Evolutionary conservation across 2,888 invertebrate genomes (phyloP), one percentile per base, ranked within the genome.

Genomic region (Lamellibrachia columna): DNA sequence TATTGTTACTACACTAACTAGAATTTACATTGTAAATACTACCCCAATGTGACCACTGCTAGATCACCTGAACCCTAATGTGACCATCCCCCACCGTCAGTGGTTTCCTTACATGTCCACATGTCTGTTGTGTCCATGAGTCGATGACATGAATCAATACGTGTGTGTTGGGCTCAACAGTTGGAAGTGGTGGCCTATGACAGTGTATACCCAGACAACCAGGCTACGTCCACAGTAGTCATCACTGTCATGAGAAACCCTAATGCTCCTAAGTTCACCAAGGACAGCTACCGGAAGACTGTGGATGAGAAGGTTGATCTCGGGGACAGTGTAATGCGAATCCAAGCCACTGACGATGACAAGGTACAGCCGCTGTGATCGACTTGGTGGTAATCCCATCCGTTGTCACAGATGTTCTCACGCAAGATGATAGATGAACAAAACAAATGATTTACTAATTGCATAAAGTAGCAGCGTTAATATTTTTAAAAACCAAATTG

Each of bases 281-380:
- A 98, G 0, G 93, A 94, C 8, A 98, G 98, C 95, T 98, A 98
- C 96, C 98, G 98, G 97, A 98, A 98, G 0, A 98, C 98, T 93
- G 98, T 99, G 2, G 98, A 98, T 1, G 99, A 99, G 97, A 99
- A 93, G 53, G 92, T 90, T 52, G 90, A 92, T 0, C 93, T 95
- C 3, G 95, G 95, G 7, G 93, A 93, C 22, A 91, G 93, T 11
- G 94, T 96, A 52, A 91, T 95, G 53, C 93, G 95, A 75, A 93
- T 95, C 3, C 94, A 94, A 55, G 95, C 96, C 7, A 94, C 94
- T 11, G 96, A 96, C 93, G 92, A 92, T 40, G 95, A 94, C 90
- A 60, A 90, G 58, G 93, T 94, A 92, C 75, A 75, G 22, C n/a
- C 75, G 15, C 2, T 40, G 40, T 40, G 40, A 40, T 40, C 40